Evolutionary conservation across 2,797 vertebrate species (phyloP).

Genomic region (Tokudaia muenninki): DNA sequence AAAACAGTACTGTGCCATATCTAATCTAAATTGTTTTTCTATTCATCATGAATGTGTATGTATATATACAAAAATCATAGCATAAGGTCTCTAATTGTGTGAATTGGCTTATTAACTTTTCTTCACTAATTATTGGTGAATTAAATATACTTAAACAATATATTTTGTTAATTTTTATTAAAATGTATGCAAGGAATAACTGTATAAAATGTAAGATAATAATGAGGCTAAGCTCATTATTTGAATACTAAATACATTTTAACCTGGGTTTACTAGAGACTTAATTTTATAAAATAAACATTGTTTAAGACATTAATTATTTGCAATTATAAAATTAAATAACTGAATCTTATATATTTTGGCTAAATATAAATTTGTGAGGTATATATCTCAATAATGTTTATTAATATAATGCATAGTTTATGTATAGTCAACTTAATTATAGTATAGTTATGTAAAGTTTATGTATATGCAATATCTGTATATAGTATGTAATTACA

Average conservation of each 20-base stretch:
- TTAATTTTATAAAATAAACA: not conserved
- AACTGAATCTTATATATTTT: not conserved
- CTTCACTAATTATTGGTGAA: not conserved
- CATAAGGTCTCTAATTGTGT: not conserved
- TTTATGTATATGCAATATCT: no score
- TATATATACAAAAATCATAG: not conserved
- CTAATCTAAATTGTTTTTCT: not conserved
- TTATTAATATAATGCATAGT: not conserved
- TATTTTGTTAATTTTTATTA: not conserved
- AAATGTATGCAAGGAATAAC: not conserved
- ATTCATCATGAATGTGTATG: not conserved
- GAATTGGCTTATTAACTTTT: not conserved
- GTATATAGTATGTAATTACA: no score
- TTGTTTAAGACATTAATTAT: not conserved
- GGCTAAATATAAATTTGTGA: not conserved
- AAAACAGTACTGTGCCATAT: not conserved
- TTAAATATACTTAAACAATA: not conserved
- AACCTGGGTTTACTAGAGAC: not conserved
- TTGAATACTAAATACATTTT: not conserved
- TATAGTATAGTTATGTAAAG: no score
- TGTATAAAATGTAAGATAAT: slow-evolving; percentile 6
- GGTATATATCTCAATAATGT: not conserved
- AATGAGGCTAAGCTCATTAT: not conserved
- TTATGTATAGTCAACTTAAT: not conserved
- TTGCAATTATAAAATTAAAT: not conserved